Base-by-base conservation (phyloP, 2,113 vertebrate species). In the Parus major region DNA sequence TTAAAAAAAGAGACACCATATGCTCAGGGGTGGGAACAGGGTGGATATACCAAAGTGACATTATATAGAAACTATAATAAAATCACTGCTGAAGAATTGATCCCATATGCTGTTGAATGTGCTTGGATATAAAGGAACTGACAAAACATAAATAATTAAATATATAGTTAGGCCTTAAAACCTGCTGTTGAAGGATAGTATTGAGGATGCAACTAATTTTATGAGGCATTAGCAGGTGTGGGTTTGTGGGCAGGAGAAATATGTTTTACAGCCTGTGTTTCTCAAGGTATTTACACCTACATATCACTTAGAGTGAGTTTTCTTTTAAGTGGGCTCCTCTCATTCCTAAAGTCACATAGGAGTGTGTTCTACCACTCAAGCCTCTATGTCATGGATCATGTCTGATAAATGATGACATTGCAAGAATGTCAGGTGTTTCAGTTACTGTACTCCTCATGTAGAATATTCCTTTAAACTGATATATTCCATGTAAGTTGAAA, bases 91-190 rank as follows among this genome's bases (percentile, higher is more conserved):
- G 90, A 83, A 70, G 63, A 96, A 88, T 94, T 97, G 94, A 95
- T 96, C 86, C 92, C 96, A 92, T 86, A 83, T 82, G 49, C 35
- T 83, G 42, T 36, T 93, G 83, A 97, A 56, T 63, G 59, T 90
- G 73, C 80, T 88, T 66, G 83, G 87, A 75, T 95, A 42, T 63
- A 96, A 97, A 96, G 57, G 53, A 97, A 95, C 52, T 83, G 52
- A 96, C 70, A 97, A 90, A 82, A 97, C 93, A 39, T 59, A 92
- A 75, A 95, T 89, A 89, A 98, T 80, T 91, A 95, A 97, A 97
- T 94, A 92, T 92, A 75, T 91, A 92, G 97, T 79, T 81, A 93
- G 80, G 71, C n/a, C 68, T 66, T 61, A 49, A 82, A 92, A 95
- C 25, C 88, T 95, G 61, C 60, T 79, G 20, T 73, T 81, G 56